Base-by-base conservation (phyloP, 2,113 vertebrate species). In the pig (Sus scrofa) region DNA sequence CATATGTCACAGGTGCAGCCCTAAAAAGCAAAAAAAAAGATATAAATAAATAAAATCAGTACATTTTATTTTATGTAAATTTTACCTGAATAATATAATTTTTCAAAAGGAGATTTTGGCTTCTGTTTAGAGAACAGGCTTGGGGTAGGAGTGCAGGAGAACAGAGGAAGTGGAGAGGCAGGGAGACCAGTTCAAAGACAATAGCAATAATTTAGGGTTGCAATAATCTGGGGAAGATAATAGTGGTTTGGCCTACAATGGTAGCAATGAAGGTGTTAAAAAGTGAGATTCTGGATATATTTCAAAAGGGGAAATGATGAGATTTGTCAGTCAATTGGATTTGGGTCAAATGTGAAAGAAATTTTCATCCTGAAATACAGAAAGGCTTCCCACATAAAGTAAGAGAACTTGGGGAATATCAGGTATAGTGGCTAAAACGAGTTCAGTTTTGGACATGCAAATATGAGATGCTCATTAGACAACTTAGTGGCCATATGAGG, bases 301-400 rank as follows among this genome's bases (percentile, higher is more conserved):
- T 90, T 58, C n/a, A 86, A 78, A 73, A 81, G n/a, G 30, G 54
- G 20, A 79, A 12, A 52, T 39, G 30, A 34, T 32, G 20, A 70
- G 44, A 65, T 63, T 39, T 88, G 56, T 20, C 30, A 63, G 2
- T 91, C 15, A 22, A 79, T 27, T 63, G 9, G 26, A 56, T 73
- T 54, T 79, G 22, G 71, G 14, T 91, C n/a, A 70, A 79, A 63
- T 20, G 34, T 39, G 7, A 89, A 73, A 60, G 50, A 83, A 60
- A 63, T 86, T 73, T 81, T 83, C 65, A 16, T 86, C 12, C 82
- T 65, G 82, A 91, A 77, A 27, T 91, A 73, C 27, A 86, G 58
- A 16, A 91, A 82, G 39, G 39, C 15, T 91, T 68, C 27, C 58
- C 39, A 71, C 14, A 62, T 79, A 81, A 86, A 37, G 71, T 32